A percentile compares a stretch with the other conserved stretches of the same genome.
Evolutionary conservation across 1,140 invertebrate species (phyloP).

Genomic region (Megathymus violae): DNA sequence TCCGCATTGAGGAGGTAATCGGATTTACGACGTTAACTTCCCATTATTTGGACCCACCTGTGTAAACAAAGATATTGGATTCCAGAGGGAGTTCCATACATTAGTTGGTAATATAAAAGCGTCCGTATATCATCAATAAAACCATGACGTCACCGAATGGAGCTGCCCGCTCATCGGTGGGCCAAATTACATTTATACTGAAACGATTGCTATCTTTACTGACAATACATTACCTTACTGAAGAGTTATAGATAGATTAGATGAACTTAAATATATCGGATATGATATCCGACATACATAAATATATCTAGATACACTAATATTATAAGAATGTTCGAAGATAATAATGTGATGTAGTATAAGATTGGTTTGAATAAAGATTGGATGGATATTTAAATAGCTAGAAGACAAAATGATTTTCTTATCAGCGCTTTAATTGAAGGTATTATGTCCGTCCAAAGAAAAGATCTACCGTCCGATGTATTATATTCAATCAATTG

Average conservation of each 20-base stretch:
- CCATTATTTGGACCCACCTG: not conserved
- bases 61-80: not conserved
- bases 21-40: not conserved
- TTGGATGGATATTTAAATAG: not conserved
- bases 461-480: not conserved
- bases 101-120: not conserved
- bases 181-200: constrained; percentile 20
- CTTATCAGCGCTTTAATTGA: not conserved
- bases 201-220: constrained; percentile 21
- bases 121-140: constrained; percentile 3
- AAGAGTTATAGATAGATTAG: not conserved
- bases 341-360: not conserved
- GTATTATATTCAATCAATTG: not conserved
- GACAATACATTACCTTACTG: constrained; percentile 19
- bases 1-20: not conserved
- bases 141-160: constrained; percentile 7
- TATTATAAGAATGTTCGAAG: not conserved
- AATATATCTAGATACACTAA: not conserved
- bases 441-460: not conserved
- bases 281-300: not conserved
- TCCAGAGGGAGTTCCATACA: not conserved
- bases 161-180: not conserved
- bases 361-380: no score
- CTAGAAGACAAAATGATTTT: not conserved
- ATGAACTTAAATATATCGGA: not conserved